Base-by-base conservation (phyloP, 1,140 invertebrate species). In the Calosoma granatense region DNA sequence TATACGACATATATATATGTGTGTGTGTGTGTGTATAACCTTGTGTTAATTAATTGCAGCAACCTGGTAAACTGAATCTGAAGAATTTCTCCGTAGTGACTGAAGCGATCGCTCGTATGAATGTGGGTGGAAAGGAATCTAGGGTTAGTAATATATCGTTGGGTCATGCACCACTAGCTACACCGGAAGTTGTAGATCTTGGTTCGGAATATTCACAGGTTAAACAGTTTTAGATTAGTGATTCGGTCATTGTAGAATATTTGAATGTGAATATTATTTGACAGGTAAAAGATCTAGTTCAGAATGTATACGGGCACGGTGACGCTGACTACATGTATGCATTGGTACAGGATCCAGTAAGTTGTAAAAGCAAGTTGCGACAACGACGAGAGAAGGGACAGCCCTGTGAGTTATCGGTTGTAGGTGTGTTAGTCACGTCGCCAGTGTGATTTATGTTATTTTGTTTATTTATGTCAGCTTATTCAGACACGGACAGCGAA, bases 61-160 rank as follows among this genome's bases (percentile, higher is more conserved):
- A 91, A 80, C 89, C 90, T 4, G 90, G 90, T 53, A 93, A 92
- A 77, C 76, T 94, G 63, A 91, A 94, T 69, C 78, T 93, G 74
- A 92, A 91, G 70, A 90, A 91, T 69, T 94, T 87, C 72, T 84
- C 88, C 20, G 82, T 91, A 67, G 88, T 94, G 14, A 90, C 88
- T 60, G 88, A 92, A 69, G 90, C 88, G n/a, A 83, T 87, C 64
- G 83, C 84, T 30, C 76, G 84, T 64, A 85, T 90, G 82, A 87
- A 83, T 64, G 76, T 88, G 59, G 79, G 76, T 43, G 77, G 80
- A 54, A 81, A 81, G 61, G 76, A 78, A 41, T 47, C 71, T 72
- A 30, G 71, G 67, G n/a, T 69, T 70, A 23, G 78, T 76, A 68
- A 68, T 76, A 57, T 69, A 60, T 65, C 66, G 60, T 67, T 68